These are phyloP conservation scores for Eutrigla gurnardus DNA, from an alignment of 2,797 vertebrate genomes.

Conservation along the genomic window DNA sequence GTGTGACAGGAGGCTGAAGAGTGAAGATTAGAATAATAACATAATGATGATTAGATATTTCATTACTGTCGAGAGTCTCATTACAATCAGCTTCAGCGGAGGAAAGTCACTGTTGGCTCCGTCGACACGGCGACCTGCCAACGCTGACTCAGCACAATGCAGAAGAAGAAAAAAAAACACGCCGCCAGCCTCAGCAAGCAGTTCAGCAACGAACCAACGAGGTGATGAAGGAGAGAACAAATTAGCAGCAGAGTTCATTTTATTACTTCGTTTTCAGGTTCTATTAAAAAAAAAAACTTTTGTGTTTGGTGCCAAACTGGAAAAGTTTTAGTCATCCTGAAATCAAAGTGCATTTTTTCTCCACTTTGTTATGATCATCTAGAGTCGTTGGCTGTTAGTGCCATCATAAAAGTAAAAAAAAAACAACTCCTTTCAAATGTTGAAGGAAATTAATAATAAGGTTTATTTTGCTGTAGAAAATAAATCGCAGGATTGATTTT, in stretches of 20 bases:
- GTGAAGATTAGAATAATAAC: not conserved
- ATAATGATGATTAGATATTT: conserved; percentile 13
- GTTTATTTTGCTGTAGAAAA: not conserved
- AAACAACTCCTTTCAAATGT: not conserved
- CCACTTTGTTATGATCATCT: not conserved
- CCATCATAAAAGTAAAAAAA: not conserved
- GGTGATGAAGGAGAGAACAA: conserved; percentile 46
- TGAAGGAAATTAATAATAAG: not conserved
- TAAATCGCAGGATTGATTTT: not conserved
- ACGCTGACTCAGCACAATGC: conserved; percentile 38
- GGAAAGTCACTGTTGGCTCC: conserved; percentile 39
- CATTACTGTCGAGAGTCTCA: conserved; percentile 11
- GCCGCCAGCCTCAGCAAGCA: conserved; percentile 29
- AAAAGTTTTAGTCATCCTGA: not conserved
- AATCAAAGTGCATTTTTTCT: not conserved
- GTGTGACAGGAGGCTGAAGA: not conserved
- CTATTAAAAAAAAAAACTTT: conserved; percentile 16
- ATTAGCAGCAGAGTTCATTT: conserved; percentile 54
- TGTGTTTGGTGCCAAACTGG: conserved; percentile 30
- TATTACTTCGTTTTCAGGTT: too few relatives aligned
- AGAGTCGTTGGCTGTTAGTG: not conserved
- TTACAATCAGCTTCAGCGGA: conserved; percentile 7
- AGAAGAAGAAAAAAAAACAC: conserved; percentile 19
- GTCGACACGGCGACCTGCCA: conserved; percentile 29
- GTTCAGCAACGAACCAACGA: conserved; percentile 13